Evolutionary conservation across 1,140 invertebrate genomes (phyloP).

Genomic region (Bombus difficillimus): DNA sequence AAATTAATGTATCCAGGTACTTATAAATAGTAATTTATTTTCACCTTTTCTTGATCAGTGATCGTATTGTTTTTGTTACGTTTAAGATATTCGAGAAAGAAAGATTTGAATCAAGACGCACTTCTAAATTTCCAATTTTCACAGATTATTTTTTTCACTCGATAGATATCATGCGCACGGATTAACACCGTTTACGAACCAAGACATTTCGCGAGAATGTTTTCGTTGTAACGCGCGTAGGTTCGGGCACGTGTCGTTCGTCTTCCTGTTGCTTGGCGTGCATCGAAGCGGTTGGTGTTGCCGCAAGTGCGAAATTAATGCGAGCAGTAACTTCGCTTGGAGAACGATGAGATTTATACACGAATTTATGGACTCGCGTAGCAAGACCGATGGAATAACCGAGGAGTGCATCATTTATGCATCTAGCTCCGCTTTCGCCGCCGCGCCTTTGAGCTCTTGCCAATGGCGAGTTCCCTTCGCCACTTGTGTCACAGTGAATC

Average conservation of each 20-base stretch:
- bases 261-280: constrained; percentile 48
- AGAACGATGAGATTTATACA: constrained; percentile 56
- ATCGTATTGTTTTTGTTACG: not conserved
- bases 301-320: constrained; percentile 65
- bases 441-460: constrained; percentile 31
- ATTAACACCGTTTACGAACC: not conserved
- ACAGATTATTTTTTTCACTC: not conserved
- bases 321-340: constrained; percentile 61
- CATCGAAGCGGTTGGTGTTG: constrained; percentile 36
- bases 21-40: not conserved
- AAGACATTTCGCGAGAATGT: constrained; percentile 33
- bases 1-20: too few species aligned
- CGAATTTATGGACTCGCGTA: constrained; percentile 58
- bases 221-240: constrained; percentile 6
- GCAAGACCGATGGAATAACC: constrained; percentile 64
- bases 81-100: accelerated
- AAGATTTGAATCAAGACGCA: too few species aligned
- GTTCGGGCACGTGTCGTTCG: constrained; percentile 50
- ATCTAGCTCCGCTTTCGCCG: constrained; percentile 43
- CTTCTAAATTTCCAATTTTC: not conserved
- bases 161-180: not conserved
- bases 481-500: not conserved
- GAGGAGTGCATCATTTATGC: constrained; percentile 56
- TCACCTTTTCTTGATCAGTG: not conserved
- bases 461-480: constrained; percentile 17